Evolutionary conservation across 2,888 invertebrate species (phyloP), one percentile per base, ranked within the genome.

Genomic region (Caenorhabditis zanzibari): DNA sequence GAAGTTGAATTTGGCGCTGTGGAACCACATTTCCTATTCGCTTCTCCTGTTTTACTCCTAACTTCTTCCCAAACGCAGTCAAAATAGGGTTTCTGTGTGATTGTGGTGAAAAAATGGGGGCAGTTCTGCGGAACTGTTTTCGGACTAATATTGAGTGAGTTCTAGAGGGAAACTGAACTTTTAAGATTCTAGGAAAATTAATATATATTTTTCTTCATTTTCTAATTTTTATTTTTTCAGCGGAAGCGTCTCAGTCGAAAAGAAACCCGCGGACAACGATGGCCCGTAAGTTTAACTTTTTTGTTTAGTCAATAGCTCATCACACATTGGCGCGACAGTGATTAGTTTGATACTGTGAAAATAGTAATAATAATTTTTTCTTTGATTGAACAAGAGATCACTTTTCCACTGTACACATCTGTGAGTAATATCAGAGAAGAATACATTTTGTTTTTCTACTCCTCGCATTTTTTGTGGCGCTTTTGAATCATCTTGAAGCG

Each of bases 211-310:
- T 49, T 54, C 41, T 64, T 28, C 10, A 56, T 6, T 19, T 63
- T 24, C 28, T n/a, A 28, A 38, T 26, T 49, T 22, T 52, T 1
- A 54, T 14, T 54, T 66, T 80, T 84, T 75, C 84, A 84, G 84
- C 49, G 84, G 84, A 49, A 77, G 77, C 64, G 84, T 84, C 52
- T 74, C 79, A n/a, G 74, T 79, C 26, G 84, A 84, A 35, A 76
- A 68, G 49, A 76, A 69, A 26, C 64, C 59, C 19, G 38, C 63
- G 6, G 81, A 75, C 14, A 68, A 71, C 35, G 68, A 68, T n/a
- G 84, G 74, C 47, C 66, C 71, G 84, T 84, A 54, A 81, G 84
- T 84, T 69, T 32, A 4, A 54, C 28, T 41, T 58, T 22, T 44
- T 47, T 66, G 47, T 68, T 66, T 69, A 24, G 28, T 10, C 7